A percentile compares a stretch with the other conserved stretches of the same genome.
phyloP scores from a whole-genome alignment of 2,113 vertebrate species.

The Kobus ellipsiprymnus region DNA sequence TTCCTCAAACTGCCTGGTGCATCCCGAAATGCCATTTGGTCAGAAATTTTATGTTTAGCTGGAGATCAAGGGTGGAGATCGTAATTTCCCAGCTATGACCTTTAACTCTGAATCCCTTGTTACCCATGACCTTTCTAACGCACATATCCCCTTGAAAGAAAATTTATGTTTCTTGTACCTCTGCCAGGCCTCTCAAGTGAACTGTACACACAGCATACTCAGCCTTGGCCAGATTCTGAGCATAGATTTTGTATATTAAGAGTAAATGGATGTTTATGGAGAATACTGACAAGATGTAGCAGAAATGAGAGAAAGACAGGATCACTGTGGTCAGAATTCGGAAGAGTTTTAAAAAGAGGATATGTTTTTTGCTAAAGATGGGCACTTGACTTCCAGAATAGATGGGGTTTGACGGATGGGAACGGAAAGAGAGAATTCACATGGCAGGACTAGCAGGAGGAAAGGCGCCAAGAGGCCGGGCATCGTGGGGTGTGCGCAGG shows the following conservation, averaged over 20 bases:
- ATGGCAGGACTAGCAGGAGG: neutral
- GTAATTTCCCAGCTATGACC: constrained; percentile 36
- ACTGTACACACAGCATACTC: neutral
- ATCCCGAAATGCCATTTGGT: neutral
- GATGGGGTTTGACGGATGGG: neutral
- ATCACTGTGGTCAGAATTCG: neutral
- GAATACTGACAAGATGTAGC: neutral
- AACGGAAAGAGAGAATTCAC: neutral
- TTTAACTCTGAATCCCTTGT: constrained; percentile 9
- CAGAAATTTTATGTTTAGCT: neutral
- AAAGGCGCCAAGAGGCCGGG: neutral
- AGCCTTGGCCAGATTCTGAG: neutral
- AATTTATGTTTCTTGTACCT: neutral
- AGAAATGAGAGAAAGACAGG: neutral
- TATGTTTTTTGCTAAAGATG: neutral
- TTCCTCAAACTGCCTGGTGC: neutral
- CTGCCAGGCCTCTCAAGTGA: neutral
- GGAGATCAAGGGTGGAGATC: neutral
- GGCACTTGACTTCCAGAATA: neutral
- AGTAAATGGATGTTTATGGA: neutral
- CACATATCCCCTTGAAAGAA: neutral
- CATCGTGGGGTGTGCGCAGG: neutral
- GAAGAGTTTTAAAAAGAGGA: neutral
- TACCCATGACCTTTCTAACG: constrained; percentile 8
- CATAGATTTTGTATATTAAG: neutral